Evolutionary conservation across 2,113 vertebrate species (phyloP).

Genomic region (Perca flavescens): DNA sequence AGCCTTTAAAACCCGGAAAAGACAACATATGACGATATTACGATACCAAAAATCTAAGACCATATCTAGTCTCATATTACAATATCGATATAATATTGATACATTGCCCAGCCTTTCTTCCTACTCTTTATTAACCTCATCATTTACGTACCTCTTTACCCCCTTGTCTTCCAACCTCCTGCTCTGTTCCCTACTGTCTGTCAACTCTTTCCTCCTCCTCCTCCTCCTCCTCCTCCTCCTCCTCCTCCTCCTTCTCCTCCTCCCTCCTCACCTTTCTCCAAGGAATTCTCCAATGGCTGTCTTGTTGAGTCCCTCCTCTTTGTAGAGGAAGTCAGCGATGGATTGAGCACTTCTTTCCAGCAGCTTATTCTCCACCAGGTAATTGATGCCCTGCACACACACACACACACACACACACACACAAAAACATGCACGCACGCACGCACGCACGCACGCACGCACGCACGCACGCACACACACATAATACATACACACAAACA

Average conservation of each 20-base stretch:
- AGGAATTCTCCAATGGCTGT: conserved; percentile 95
- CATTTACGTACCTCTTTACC: neutral
- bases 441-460: neutral
- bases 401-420: conserved; percentile 4
- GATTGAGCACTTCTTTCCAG: conserved; percentile 80
- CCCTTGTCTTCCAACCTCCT: neutral
- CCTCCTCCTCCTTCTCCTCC: neutral
- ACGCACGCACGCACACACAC: conserved; percentile 4
- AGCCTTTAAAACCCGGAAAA: too few species aligned
- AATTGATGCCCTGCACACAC: conserved; percentile 89
- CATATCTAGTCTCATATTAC: too few species aligned
- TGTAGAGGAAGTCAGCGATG: conserved; percentile 93
- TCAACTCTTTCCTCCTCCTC: too few species aligned
- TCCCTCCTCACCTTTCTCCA: conserved; percentile 88
- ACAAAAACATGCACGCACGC: conserved; percentile 2
- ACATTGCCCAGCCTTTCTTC: too few species aligned
- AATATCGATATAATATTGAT: too few species aligned
- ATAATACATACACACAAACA: neutral
- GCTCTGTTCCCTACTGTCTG: neutral
- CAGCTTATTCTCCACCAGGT: conserved; percentile 87
- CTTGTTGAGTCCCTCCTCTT: conserved; percentile 96
- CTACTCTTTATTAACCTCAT: neutral
- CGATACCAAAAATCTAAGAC: too few species aligned
- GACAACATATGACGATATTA: too few species aligned
- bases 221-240: neutral